phyloP scores from a whole-genome alignment of 2,888 invertebrate species.

The Cephonodes hylas region DNA sequence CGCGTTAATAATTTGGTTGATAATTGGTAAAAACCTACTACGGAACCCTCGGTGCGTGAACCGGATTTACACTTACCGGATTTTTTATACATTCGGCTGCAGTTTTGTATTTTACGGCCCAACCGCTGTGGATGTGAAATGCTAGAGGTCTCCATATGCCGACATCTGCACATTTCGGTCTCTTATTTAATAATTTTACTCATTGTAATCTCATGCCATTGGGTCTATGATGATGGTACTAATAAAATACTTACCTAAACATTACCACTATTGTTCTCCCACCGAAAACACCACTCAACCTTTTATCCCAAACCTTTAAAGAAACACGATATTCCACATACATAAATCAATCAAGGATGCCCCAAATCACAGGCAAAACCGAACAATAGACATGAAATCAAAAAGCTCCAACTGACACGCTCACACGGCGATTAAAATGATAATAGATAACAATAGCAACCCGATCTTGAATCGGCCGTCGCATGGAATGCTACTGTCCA shows the following conservation, averaged over 20 bases:
- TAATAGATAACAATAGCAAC: slow-evolving; percentile 50
- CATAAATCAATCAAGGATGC: not conserved
- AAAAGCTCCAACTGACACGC: slow-evolving; percentile 6
- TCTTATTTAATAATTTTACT: not conserved
- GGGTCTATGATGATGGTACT: no score
- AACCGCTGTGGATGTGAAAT: no score
- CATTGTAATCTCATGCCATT: no score
- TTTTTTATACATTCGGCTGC: not conserved
- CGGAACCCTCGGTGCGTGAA: no score
- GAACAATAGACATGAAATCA: not conserved
- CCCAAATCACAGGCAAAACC: not conserved
- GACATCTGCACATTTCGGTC: not conserved
- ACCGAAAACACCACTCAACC: no score
- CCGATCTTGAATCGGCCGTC: slow-evolving; percentile 35
- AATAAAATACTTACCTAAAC: no score
- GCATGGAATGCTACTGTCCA: slow-evolving; percentile 27
- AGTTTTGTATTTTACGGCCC: not conserved
- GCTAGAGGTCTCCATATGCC: not conserved
- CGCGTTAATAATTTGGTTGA: no score
- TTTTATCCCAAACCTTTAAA: not conserved
- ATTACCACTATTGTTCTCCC: no score
- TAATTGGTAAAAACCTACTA: no score
- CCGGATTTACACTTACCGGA: no score
- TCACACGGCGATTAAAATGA: slow-evolving; percentile 54
- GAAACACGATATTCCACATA: not conserved